Base-by-base conservation (phyloP, 2,888 invertebrate genomes). In the Microctonus hyperodae region DNA sequence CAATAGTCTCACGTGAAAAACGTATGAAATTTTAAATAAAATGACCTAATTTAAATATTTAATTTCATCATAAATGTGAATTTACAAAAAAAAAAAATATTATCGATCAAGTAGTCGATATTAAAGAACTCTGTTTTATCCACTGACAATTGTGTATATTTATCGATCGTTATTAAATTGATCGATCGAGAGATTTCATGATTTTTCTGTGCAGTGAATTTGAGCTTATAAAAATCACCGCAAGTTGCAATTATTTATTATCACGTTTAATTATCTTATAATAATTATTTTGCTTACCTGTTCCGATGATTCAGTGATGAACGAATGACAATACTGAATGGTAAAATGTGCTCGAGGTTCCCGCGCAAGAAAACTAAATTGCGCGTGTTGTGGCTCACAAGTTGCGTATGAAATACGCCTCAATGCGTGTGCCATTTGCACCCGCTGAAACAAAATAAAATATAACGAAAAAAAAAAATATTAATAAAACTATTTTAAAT, bases 351-450 rank as follows among this genome's bases (percentile, higher is more conserved):
- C 90, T 76, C 88, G 88, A 66, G 90, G 92, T 85, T 89, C 91
- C 79, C 90, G 86, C 20, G 91, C 91, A 76, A 94, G 88, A 84
- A 94, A 92, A 82, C 93, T 92, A 87, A 94, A 94, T 85, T 92
- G 90, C 74, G 90, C 88, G 83, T 90, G 88, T 77, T 90, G 89
- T 33, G 92, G 90, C 85, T 94, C 93, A 90, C 93, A 93, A 79
- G 92, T 92, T 78, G 93, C 93, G 86, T 92, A 93, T 78, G 93
- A 92, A 79, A 94, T 93, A 83, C 94, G 90, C 77, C 92, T 90
- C 79, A 94, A 86, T 83, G 91, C 91, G 87, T 94, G 93, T 78
- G 91, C 91, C 93, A 93, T 94, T 85, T 91, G 90, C 85, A 93
- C 91, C 81, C 88, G 88, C 92, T 92, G 88, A 1, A 87, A 87